Evolutionary conservation across 1,140 invertebrate species (phyloP).

Genomic region (Stegodyphus dumicola): DNA sequence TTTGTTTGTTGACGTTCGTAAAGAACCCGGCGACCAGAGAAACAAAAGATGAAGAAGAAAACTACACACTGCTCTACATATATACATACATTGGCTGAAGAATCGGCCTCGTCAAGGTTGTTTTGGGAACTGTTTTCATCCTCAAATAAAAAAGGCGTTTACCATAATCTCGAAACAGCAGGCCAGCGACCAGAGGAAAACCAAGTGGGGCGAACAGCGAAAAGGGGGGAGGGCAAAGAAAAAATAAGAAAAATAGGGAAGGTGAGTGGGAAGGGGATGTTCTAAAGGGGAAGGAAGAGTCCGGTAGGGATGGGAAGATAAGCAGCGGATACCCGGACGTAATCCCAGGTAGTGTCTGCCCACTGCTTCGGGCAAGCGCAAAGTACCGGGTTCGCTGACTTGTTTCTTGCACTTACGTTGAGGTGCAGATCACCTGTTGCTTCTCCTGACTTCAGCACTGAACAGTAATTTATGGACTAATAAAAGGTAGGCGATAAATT

Average conservation of each 20-base stretch:
- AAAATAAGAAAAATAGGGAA: background rate
- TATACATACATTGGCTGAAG: too few species aligned
- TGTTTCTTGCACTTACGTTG: conserved; percentile 51
- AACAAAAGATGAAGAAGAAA: too few species aligned
- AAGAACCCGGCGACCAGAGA: too few species aligned
- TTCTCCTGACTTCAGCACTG: conserved; percentile 9
- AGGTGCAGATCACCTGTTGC: conserved; percentile 36
- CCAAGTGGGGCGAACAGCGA: background rate
- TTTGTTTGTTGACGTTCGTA: too few species aligned
- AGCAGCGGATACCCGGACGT: conserved; percentile 47
- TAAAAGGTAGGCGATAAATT: conserved; percentile 19
- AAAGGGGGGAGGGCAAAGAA: conserved; percentile 14
- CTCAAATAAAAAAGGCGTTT: conserved; percentile 33
- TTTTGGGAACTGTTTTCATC: conserved; percentile 21
- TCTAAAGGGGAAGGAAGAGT: background rate
- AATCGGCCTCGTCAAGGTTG: conserved; percentile 47
- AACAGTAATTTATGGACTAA: conserved; percentile 39
- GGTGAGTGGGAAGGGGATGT: background rate
- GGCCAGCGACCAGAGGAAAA: background rate
- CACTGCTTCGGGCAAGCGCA: conserved; percentile 48
- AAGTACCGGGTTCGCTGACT: conserved; percentile 58
- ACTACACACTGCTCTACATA: too few species aligned
- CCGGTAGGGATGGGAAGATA: conserved; percentile 20
- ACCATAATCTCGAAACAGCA: conserved; percentile 1
- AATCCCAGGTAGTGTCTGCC: conserved; percentile 50